These are phyloP conservation scores for Sceloporus undulatus DNA, from an alignment of 2,113 vertebrate species.

Conservation along the genomic window DNA sequence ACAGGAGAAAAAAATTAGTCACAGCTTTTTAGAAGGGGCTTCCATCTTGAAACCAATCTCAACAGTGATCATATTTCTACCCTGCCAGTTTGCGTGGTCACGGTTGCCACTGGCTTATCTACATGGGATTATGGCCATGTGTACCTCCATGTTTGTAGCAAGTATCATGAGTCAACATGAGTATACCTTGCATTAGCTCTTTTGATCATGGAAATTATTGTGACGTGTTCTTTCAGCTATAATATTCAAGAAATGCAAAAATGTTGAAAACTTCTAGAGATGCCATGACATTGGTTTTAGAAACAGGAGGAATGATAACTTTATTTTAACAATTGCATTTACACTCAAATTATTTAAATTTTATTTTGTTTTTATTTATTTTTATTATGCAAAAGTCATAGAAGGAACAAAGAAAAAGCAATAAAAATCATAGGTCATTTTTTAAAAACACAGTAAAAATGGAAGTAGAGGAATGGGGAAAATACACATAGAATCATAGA, in stretches of 20 bases:
- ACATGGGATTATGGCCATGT: background rate
- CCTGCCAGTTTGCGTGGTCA: background rate
- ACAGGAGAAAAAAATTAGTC: slow-evolving; percentile 50
- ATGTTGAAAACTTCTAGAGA: background rate
- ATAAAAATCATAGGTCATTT: too few species aligned
- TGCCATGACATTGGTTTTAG: background rate
- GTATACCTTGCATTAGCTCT: background rate
- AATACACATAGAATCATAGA: too few species aligned
- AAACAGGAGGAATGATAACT: background rate
- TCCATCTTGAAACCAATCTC: slow-evolving; percentile 24
- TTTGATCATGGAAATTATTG: background rate
- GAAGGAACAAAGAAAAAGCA: too few species aligned
- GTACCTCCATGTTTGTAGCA: background rate
- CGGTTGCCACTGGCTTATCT: background rate
- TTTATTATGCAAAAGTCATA: too few species aligned
- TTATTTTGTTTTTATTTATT: too few species aligned
- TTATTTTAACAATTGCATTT: background rate
- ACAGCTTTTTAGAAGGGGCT: slow-evolving; percentile 53
- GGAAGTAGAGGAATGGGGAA: too few species aligned
- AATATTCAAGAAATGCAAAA: background rate
- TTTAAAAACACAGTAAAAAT: too few species aligned
- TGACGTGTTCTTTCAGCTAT: background rate
- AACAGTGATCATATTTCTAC: background rate
- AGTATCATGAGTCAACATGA: background rate
- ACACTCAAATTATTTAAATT: background rate